Conservation (phyloP, 2,113 vertebrate genomes). For the Illadopsis cleaveri region DNA sequence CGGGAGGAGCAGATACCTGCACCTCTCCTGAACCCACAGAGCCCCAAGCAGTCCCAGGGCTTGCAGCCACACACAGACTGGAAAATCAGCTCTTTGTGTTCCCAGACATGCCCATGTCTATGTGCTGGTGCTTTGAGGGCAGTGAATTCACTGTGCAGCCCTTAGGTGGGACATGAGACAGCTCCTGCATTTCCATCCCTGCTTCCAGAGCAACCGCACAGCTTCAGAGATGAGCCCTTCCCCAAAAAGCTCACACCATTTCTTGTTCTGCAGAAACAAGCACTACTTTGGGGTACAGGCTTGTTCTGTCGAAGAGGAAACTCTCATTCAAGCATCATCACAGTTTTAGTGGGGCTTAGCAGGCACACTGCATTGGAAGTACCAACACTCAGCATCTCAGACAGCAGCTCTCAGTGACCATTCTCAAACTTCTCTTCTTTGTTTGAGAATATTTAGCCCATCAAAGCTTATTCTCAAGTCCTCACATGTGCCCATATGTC, state of each 20-base stretch:
- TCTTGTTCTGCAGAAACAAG: not conserved
- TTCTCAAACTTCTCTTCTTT: not conserved
- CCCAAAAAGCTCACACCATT: accelerated
- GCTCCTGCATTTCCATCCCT: not conserved
- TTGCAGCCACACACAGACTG: not conserved
- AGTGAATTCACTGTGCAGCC: not conserved
- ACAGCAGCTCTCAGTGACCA: not conserved
- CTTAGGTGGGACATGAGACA: not conserved
- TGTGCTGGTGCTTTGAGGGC: not conserved
- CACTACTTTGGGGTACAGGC: not conserved
- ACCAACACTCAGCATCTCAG: not conserved
- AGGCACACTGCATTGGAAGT: not conserved
- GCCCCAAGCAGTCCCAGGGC: accelerated
- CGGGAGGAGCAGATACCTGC: not conserved
- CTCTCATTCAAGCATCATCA: not conserved
- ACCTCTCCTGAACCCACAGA: not conserved
- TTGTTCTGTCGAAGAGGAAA: not conserved
- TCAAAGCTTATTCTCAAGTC: not conserved
- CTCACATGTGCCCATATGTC: not conserved
- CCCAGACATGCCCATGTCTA: not conserved
- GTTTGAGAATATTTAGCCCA: not conserved
- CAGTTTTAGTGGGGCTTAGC: not conserved
- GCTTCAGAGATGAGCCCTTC: not conserved
- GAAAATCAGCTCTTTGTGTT: not conserved
- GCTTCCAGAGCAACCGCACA: not conserved